These are phyloP conservation scores for Drosophila eohydei DNA, from an alignment of 2,888 invertebrate genomes.

Conservation along the genomic window DNA sequence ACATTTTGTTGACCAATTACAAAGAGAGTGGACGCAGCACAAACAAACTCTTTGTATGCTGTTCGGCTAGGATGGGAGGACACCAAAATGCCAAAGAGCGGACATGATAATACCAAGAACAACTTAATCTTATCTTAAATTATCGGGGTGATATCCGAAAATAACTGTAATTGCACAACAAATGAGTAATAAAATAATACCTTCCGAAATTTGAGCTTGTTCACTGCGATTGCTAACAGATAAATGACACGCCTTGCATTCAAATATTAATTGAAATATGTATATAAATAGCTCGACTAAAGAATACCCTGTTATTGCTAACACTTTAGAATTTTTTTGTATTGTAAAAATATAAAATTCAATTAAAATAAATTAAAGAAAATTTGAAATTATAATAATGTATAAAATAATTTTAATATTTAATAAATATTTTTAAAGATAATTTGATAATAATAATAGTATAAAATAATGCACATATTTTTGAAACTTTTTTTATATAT, in stretches of 20 bases:
- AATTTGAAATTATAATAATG: no score
- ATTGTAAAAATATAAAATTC: no score
- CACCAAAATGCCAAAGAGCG: background rate
- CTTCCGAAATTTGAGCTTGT: background rate
- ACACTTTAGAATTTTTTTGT: no score
- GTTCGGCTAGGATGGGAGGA: conserved; percentile 6
- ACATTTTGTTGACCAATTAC: conserved; percentile 20
- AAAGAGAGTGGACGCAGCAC: conserved; percentile 17
- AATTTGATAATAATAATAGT: no score
- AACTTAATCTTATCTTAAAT: conserved; percentile 6
- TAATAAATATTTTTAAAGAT: no score
- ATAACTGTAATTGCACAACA: background rate
- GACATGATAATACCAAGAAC: background rate
- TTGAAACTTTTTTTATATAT: no score
- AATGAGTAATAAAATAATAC: conserved; percentile 23
- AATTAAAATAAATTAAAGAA: no score
- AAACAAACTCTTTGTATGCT: conserved; percentile 10
- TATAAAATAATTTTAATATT: no score
- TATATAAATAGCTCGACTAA: background rate
- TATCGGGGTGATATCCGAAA: background rate
- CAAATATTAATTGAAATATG: background rate
- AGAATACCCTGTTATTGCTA: background rate
- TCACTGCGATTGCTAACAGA: background rate
- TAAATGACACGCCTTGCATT: background rate
- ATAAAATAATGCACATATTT: no score